phyloP scores from a whole-genome alignment of 2,888 invertebrate genomes.

The Chironomus tentans region DNA sequence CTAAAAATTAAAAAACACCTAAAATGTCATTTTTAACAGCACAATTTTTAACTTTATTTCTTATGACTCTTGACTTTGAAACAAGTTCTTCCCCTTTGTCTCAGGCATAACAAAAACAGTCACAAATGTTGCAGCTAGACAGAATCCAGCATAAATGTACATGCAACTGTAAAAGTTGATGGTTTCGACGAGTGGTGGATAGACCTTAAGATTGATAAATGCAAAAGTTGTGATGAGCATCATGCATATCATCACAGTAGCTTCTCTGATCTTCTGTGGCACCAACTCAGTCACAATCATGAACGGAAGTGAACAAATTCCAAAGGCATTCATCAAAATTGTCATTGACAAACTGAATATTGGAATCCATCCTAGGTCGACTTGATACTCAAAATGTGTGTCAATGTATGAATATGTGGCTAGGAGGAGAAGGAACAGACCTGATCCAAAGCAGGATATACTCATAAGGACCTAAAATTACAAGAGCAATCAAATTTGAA shows the following conservation, averaged over 20 bases:
- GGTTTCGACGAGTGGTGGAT: not conserved
- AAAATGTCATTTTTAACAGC: too few relatives aligned
- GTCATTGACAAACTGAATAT: constrained; percentile 29
- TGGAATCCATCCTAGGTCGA: constrained; percentile 29
- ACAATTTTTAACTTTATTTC: too few relatives aligned
- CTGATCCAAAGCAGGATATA: constrained; percentile 19
- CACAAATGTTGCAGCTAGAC: constrained; percentile 22
- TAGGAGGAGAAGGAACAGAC: not conserved
- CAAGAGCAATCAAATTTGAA: too few relatives aligned
- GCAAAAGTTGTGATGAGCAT: constrained; percentile 27
- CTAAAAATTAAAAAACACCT: too few relatives aligned
- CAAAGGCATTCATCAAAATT: constrained; percentile 29
- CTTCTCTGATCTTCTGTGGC: constrained; percentile 28
- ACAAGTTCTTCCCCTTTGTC: constrained; percentile 26
- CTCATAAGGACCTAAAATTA: constrained; percentile 4
- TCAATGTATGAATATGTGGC: not conserved
- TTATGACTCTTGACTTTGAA: not conserved
- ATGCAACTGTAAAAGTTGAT: not conserved
- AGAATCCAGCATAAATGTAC: not conserved
- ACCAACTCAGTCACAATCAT: constrained; percentile 30
- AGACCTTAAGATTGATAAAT: constrained; percentile 24
- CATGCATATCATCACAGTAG: constrained; percentile 28
- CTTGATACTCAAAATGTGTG: not conserved
- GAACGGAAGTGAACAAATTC: constrained; percentile 29
- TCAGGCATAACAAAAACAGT: constrained; percentile 27